Base-by-base conservation (phyloP, 2,888 invertebrate species). In the Euzetes globulus region DNA sequence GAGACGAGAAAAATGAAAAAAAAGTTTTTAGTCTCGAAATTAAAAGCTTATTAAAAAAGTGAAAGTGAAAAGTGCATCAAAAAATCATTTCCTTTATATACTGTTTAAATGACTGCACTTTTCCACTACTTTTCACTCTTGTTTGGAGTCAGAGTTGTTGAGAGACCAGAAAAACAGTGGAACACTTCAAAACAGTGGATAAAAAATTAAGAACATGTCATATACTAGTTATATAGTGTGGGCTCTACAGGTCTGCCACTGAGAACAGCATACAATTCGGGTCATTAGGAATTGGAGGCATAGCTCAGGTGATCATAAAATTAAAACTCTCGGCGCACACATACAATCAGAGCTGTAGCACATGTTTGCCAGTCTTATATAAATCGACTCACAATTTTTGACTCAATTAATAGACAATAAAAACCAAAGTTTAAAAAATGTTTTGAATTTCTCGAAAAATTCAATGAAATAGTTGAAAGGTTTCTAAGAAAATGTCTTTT, bases 61-160 rank as follows among this genome's bases (percentile, higher is more conserved):
- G 63, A 63, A 63, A 63, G 63, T 63, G 63, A 63, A 58, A 58
- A 58, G 7, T 27, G 25, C 19, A 17, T 63, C 63, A 63, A n/a
- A 63, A 63, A 63, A 33, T 33, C 33, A 63, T 63, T 63, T 63
- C 63, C 63, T 63, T 63, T 63, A 63, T 63, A 63, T 63, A 63
- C 63, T 37, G 33, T 9, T 63, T 27, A 63, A 63, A 17, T 58
- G 58, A 58, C 25, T 58, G 58, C 58, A 58, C 22, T 58, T 25
- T 58, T 58, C 13, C 52, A 52, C 52, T 41, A 13, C 5, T 41
- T 50, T 50, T 50, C 50, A 50, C 50, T 50, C 50, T 50, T 50
- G 50, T 50, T 50, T 50, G 41, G 41, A 41, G 41, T 41, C 41
- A 41, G 41, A 41, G 41, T 13, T 41, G 41, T 13, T 7, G 41